phyloP scores from a whole-genome alignment of 2,888 invertebrate species.

The Chrysotoxum bicinctum region DNA sequence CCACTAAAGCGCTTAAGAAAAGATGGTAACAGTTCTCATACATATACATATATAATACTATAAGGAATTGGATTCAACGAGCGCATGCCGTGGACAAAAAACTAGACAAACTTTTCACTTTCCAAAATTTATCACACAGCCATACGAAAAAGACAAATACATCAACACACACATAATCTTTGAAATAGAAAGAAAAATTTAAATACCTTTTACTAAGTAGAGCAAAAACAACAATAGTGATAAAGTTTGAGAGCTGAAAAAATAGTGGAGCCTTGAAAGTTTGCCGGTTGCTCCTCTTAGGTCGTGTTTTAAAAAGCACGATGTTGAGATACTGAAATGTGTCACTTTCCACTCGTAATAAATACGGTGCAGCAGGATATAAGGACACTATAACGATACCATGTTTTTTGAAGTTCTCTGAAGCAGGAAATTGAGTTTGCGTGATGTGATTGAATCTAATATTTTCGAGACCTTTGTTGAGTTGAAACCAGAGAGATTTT shows the following conservation, averaged over 20 bases:
- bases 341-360: conserved; percentile 12
- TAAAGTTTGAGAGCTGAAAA: conserved; percentile 29
- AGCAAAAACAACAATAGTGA: conserved; percentile 52
- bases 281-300: conserved; percentile 26
- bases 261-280: conserved; percentile 35
- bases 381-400: background rate
- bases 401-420: background rate
- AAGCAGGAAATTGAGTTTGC: conserved; percentile 13
- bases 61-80: conserved; percentile 25
- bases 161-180: background rate
- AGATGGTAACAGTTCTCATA: conserved; percentile 52
- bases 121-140: conserved; percentile 19
- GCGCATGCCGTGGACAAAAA: conserved; percentile 16
- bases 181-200: conserved; percentile 36
- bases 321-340: conserved; percentile 24
- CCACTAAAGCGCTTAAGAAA: conserved; percentile 36
- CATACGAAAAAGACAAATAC: background rate
- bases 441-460: background rate
- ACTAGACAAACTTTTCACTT: conserved; percentile 65
- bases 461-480: background rate
- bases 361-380: background rate
- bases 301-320: background rate
- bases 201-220: conserved; percentile 41
- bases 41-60: background rate
- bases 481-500: background rate